These are phyloP conservation scores for Acipenser transmontanus DNA, from an alignment of 2,797 vertebrate genomes.

Conservation along the genomic window DNA sequence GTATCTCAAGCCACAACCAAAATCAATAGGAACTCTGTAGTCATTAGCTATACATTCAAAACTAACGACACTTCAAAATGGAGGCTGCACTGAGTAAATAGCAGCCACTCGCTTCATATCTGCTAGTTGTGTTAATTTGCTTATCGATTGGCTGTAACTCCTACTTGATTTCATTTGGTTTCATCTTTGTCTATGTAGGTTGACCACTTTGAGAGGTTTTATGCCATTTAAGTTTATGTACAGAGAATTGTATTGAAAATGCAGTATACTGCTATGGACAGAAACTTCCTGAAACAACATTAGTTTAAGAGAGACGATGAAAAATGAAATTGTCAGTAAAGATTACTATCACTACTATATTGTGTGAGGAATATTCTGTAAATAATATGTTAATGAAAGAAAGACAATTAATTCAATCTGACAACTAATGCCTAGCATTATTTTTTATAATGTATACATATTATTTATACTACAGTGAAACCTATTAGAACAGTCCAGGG, in stretches of 20 bases:
- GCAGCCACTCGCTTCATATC: neutral
- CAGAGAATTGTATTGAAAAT: neutral
- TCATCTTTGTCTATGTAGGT: too few species aligned
- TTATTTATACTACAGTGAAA: too few species aligned
- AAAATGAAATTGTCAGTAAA: too few species aligned
- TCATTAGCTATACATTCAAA: neutral
- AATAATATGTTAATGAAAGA: too few species aligned
- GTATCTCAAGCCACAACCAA: neutral
- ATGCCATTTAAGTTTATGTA: neutral
- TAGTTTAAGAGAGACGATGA: too few species aligned
- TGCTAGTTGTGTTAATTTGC: neutral
- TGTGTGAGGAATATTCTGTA: too few species aligned
- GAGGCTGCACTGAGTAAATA: neutral
- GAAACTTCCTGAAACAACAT: too few species aligned
- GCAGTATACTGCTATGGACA: neutral
- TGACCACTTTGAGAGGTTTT: neutral
- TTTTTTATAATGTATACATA: too few species aligned
- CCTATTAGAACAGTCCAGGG: too few species aligned
- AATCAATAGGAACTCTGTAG: slow-evolving; percentile 1
- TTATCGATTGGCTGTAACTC: neutral
- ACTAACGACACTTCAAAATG: neutral
- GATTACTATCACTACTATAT: too few species aligned
- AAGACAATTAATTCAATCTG: too few species aligned
- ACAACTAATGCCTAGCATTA: too few species aligned
- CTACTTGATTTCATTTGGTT: neutral